Evolutionary conservation across 1,140 invertebrate species (phyloP), one percentile per base, ranked within the genome.

Genomic region (Cyclina sinensis): DNA sequence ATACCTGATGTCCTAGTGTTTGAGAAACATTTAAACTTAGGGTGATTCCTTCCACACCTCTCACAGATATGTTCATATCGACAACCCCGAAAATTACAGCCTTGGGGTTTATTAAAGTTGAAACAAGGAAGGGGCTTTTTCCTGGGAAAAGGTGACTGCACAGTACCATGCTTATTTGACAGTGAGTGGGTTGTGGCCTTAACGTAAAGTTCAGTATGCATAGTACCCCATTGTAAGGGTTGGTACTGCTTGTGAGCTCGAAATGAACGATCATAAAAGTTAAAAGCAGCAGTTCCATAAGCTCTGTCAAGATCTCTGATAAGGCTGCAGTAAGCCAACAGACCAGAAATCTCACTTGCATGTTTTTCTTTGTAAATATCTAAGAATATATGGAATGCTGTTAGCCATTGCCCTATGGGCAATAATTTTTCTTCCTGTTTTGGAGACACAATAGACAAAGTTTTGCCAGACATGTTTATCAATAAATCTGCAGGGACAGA

Each of bases 241-340:
- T 74, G 70, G 7, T 21, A 24, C 35, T 74, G 70, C 18, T 30
- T 9, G n/a, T 74, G 70, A 2, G 70, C 70, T 7, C 70, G 70
- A 30, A 74, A 74, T 2, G 32, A 21, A 18, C 70, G 18, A 21
- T 74, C 70, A 39, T 74, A 74, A 37, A 39, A 39, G 30, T 74
- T 37, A 24, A 74, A 74, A 18, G 70, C 70, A 11, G 70, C 70
- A n/a, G 35, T 21, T 7, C 32, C 70, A 48, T 74, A 74, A 18
- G 37, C 70, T 27, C 70, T 74, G 5, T 39, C 70, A 18, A 39
- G 70, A 30, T 74, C 70, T 30, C 70, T 74, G n/a, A 74, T 30
- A 2, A 48, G 16, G 24, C 27, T 74, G 21, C 18, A 24, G 43
- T 74, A 74, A 39, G 70, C 65, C 32, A 70, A 30, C 24, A 70